These are phyloP conservation scores for Elaphurus davidianus DNA, from an alignment of 2,113 vertebrate species.

Conservation along the genomic window DNA sequence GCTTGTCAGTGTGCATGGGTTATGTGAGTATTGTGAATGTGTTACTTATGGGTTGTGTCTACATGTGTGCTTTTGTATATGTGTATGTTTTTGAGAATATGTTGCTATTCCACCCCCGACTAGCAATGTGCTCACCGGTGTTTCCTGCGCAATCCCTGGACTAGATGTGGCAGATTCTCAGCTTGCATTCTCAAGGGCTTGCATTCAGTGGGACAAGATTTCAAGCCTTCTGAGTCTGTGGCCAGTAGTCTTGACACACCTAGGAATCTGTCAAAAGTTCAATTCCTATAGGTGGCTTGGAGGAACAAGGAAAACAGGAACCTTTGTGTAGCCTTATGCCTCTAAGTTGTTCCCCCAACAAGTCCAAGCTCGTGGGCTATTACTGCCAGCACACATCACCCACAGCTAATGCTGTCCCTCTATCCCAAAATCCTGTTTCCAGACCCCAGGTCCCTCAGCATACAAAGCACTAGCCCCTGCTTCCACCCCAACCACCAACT, in stretches of 20 bases:
- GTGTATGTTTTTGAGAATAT: background rate
- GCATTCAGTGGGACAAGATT: background rate
- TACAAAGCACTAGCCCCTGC: background rate
- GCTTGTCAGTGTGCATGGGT: background rate
- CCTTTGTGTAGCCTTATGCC: background rate
- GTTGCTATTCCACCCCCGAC: background rate
- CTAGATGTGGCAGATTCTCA: background rate
- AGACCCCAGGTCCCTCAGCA: background rate
- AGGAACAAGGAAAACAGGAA: background rate
- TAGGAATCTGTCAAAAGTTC: conserved; percentile 14
- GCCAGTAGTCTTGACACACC: background rate
- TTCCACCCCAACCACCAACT: background rate
- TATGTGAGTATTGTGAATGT: background rate
- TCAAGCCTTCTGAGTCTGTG: background rate
- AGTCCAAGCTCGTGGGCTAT: background rate
- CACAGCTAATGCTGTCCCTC: background rate
- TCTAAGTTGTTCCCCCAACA: background rate
- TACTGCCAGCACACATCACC: background rate
- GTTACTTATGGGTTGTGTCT: background rate
- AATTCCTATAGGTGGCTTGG: background rate
- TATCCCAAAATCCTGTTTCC: background rate
- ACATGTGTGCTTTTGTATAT: background rate
- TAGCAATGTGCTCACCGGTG: background rate
- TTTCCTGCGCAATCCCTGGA: background rate
- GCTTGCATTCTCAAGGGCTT: background rate